Percentiles rank a stretch among this genome's conserved stretches.
These are phyloP conservation scores for Orchesella cincta DNA, from an alignment of 1,140 invertebrate genomes.

Conservation along the genomic window DNA sequence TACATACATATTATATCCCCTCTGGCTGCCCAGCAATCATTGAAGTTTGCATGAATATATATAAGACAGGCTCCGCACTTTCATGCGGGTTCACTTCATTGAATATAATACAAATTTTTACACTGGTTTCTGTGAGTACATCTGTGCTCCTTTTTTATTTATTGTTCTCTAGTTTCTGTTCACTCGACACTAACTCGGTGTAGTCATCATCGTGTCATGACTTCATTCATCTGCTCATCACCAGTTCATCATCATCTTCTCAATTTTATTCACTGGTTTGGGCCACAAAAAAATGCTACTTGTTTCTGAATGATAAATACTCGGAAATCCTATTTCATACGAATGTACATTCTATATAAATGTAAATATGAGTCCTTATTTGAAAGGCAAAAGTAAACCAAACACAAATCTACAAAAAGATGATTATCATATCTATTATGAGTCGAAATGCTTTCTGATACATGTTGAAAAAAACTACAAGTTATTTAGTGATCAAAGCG, in stretches of 20 bases:
- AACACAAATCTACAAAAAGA: too few relatives aligned
- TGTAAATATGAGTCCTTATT: too few relatives aligned
- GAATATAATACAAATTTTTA: constrained; percentile 18
- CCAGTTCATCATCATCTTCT: constrained; percentile 1
- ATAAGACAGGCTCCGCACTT: background rate
- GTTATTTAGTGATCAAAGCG: background rate
- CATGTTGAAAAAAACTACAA: background rate
- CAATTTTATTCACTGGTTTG: constrained; percentile 16
- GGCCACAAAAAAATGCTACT: too few relatives aligned
- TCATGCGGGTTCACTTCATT: constrained; percentile 19
- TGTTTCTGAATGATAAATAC: too few relatives aligned
- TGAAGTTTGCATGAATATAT: background rate
- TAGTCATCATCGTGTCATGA: constrained; percentile 23
- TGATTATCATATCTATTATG: constrained; percentile 11
- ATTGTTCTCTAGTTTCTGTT: background rate
- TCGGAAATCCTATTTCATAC: too few relatives aligned
- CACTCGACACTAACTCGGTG: constrained; percentile 11
- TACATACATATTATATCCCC: constrained; percentile 1
- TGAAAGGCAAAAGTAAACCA: background rate
- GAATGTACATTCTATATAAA: too few relatives aligned
- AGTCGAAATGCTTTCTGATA: background rate
- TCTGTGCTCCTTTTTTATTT: constrained; percentile 11
- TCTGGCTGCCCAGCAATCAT: constrained; percentile 23
- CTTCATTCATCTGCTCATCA: constrained; percentile 27
- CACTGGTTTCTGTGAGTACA: constrained; percentile 9